Percentiles rank a stretch among this genome's conserved stretches.
These are phyloP conservation scores for Brachirus orientalis DNA, from an alignment of 2,113 vertebrate genomes.

Conservation along the genomic window DNA sequence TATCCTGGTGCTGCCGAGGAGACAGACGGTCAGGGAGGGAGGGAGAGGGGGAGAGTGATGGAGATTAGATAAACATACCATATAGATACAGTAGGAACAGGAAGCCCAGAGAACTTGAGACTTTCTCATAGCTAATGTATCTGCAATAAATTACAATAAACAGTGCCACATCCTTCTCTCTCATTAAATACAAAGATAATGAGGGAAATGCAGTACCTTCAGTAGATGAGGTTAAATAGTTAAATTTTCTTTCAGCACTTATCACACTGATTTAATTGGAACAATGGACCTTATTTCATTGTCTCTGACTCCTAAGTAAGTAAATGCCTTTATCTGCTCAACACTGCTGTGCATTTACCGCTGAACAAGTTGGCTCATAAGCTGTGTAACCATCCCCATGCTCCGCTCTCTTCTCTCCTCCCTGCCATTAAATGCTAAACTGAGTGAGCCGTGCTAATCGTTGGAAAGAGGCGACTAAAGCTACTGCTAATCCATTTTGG, in stretches of 20 bases:
- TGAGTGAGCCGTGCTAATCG: slow-evolving; percentile 74
- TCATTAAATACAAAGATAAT: background rate
- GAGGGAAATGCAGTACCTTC: background rate
- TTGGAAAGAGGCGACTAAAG: slow-evolving; percentile 82
- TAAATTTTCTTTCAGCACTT: background rate
- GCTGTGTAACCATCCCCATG: slow-evolving; percentile 61
- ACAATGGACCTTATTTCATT: slow-evolving; percentile 39
- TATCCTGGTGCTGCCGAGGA: slow-evolving; percentile 48
- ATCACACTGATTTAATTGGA: slow-evolving; percentile 42
- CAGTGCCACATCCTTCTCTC: background rate
- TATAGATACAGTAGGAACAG: background rate
- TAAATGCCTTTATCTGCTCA: slow-evolving; percentile 60
- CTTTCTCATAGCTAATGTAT: background rate
- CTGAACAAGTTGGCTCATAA: slow-evolving; percentile 65
- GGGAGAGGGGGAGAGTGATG: background rate
- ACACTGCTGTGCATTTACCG: slow-evolving; percentile 47
- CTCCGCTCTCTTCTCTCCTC: slow-evolving; percentile 57
- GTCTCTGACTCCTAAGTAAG: slow-evolving; percentile 41
- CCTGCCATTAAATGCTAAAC: slow-evolving; percentile 68
- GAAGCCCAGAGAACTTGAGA: background rate
- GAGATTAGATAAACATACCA: slow-evolving; percentile 10
- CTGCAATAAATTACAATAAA: background rate
- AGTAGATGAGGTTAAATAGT: background rate
- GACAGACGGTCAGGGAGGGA: slow-evolving; percentile 18
- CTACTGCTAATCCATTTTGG: slow-evolving; percentile 83